Conservation (phyloP, 2,888 invertebrate genomes). For the Cheilosia urbana region DNA sequence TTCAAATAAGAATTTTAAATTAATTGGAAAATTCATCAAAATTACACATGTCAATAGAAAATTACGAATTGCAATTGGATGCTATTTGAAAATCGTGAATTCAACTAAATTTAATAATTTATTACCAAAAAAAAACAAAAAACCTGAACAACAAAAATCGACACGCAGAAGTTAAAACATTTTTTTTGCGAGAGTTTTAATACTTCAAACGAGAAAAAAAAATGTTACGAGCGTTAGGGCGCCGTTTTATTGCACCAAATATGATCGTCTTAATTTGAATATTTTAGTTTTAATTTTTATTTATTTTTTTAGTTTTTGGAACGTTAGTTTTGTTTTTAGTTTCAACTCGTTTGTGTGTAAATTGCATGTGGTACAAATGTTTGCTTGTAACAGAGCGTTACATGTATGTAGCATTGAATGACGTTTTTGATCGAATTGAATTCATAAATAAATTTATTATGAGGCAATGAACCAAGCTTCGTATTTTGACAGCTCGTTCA, state of each 20-base stretch:
- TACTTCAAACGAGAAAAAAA: conserved; percentile 60
- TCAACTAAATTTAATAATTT: conserved; percentile 45
- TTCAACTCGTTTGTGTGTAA: conserved; percentile 21
- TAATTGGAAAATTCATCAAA: conserved; percentile 53
- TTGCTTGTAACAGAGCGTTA: conserved; percentile 13
- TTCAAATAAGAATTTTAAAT: conserved; percentile 63
- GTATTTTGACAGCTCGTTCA: conserved; percentile 4
- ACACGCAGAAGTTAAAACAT: conserved; percentile 74
- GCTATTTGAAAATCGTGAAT: conserved; percentile 72
- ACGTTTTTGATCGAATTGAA: background rate
- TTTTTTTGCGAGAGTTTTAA: conserved; percentile 57
- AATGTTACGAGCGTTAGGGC: conserved; percentile 79
- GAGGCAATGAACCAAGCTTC: background rate
- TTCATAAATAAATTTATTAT: conserved; percentile 10
- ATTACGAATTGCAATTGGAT: conserved; percentile 30
- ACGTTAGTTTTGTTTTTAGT: conserved; percentile 35
- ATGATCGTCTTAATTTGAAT: conserved; percentile 68
- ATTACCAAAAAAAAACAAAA: conserved; percentile 49
- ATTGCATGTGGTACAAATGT: conserved; percentile 47
- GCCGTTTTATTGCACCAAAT: conserved; percentile 80
- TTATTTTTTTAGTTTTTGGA: conserved; percentile 55
- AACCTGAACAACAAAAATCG: conserved; percentile 70
- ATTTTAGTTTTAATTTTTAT: conserved; percentile 43
- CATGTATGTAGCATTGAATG: conserved; percentile 22
- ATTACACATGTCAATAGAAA: conserved; percentile 21